phyloP scores from a whole-genome alignment of 1,140 invertebrate genomes.

The Leptinotarsa defecta region DNA sequence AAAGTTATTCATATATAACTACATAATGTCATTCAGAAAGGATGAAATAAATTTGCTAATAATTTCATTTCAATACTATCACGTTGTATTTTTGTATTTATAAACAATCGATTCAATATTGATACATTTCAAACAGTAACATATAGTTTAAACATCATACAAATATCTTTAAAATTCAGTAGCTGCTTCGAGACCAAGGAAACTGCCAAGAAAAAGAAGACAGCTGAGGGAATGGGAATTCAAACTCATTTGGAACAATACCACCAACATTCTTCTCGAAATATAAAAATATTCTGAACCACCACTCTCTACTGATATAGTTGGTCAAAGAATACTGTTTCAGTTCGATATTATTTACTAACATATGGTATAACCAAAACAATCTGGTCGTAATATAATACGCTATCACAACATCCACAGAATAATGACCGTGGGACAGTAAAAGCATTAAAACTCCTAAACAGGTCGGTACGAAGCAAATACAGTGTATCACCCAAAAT shows the following conservation, averaged over 20 bases:
- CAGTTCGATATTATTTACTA: slow-evolving; percentile 72
- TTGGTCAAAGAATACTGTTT: slow-evolving; percentile 58
- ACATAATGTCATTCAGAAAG: too few relatives aligned
- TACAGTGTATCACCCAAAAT: slow-evolving; percentile 76
- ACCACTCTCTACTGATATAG: slow-evolving; percentile 70
- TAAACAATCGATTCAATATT: too few relatives aligned
- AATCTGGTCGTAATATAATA: slow-evolving; percentile 88
- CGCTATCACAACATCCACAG: slow-evolving; percentile 87
- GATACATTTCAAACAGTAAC: too few relatives aligned
- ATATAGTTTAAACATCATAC: too few relatives aligned
- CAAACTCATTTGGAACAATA: slow-evolving; percentile 77
- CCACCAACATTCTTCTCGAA: slow-evolving; percentile 84
- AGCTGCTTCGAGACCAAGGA: too few relatives aligned
- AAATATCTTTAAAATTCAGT: too few relatives aligned
- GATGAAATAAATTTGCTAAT: too few relatives aligned
- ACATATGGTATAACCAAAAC: slow-evolving; percentile 90
- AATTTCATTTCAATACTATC: too few relatives aligned
- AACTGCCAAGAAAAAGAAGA: too few relatives aligned
- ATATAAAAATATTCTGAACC: slow-evolving; percentile 81
- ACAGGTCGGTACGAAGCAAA: slow-evolving; percentile 67
- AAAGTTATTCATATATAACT: too few relatives aligned
- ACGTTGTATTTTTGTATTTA: too few relatives aligned
- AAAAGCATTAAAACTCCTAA: slow-evolving; percentile 79
- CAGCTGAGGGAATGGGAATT: slow-evolving; percentile 60
- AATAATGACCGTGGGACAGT: slow-evolving; percentile 87